These are phyloP conservation scores for Ctenochaetus hawaiiensis DNA, from an alignment of 2,797 vertebrate genomes.

Conservation along the genomic window DNA sequence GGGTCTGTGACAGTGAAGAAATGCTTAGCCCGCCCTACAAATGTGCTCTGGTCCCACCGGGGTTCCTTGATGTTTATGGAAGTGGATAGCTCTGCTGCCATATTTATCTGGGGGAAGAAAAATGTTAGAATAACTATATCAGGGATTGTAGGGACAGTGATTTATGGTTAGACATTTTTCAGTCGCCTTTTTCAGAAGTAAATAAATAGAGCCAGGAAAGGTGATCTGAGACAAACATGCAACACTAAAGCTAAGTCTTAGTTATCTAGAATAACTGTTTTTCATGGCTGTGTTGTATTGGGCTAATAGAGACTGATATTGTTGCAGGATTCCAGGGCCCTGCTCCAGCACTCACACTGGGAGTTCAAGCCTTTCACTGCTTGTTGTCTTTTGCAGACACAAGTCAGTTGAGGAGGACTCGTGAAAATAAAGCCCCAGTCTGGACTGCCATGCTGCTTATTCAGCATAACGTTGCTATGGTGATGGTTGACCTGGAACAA, in stretches of 20 bases:
- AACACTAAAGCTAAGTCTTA: background rate
- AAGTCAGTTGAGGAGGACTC: constrained; percentile 35
- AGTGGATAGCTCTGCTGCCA: constrained; percentile 91
- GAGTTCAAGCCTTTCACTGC: background rate
- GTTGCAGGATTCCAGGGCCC: background rate
- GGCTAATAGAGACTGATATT: background rate
- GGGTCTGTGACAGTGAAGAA: constrained; percentile 99
- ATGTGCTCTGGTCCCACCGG: constrained; percentile 98
- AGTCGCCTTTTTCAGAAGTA: background rate
- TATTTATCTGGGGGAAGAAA: constrained; percentile 81
- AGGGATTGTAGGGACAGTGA: background rate
- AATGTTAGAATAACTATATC: background rate
- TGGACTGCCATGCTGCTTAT: constrained; percentile 64
- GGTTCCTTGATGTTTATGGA: constrained; percentile 97
- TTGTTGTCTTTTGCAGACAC: constrained; percentile 37
- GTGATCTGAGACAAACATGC: background rate
- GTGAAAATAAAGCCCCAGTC: constrained; percentile 47
- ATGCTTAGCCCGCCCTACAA: constrained; percentile 93
- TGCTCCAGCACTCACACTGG: constrained; percentile 5
- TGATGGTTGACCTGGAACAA: constrained; percentile 73
- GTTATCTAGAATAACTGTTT: background rate
- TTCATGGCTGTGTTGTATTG: background rate
- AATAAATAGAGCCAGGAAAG: background rate
- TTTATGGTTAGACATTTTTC: background rate
- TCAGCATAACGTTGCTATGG: constrained; percentile 82